phyloP scores from a whole-genome alignment of 2,797 vertebrate species.

The Picus viridis region DNA sequence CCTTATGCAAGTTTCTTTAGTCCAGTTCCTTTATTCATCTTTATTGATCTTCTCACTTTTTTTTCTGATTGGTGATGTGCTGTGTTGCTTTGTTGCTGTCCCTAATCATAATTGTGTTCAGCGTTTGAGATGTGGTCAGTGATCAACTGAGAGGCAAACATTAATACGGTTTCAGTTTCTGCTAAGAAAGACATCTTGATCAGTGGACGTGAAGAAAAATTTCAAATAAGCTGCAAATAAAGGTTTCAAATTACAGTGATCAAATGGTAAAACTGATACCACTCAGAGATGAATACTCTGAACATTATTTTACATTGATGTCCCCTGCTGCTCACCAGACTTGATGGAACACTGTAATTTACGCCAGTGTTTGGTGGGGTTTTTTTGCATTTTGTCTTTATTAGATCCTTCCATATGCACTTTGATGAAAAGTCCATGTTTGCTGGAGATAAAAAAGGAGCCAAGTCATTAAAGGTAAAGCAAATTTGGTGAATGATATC shows the following conservation, averaged over 20 bases:
- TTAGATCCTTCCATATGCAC: conserved; percentile 94
- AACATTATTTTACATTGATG: not conserved
- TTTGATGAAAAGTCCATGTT: conserved; percentile 99
- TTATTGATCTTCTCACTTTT: not conserved
- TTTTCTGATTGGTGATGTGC: not conserved
- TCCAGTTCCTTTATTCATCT: not conserved
- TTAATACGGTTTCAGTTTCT: not conserved
- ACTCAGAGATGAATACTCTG: not conserved
- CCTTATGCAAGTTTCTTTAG: not conserved
- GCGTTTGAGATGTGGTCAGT: not conserved
- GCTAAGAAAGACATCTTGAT: not conserved
- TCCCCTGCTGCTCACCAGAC: not conserved
- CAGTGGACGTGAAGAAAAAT: not conserved
- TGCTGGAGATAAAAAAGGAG: conserved; percentile 90
- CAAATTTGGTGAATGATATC: not conserved
- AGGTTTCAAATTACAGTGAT: not conserved
- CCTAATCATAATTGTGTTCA: not conserved
- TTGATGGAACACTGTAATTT: not conserved
- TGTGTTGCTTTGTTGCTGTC: not conserved
- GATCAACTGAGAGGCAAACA: not conserved
- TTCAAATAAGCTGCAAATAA: not conserved
- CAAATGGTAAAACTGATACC: not conserved
- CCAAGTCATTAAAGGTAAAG: conserved; percentile 90
- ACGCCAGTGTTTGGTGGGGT: not conserved
- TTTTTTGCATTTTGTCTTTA: not conserved